Base-by-base conservation (phyloP, 2,113 vertebrate species). In the Sakesphorus luctuosus region DNA sequence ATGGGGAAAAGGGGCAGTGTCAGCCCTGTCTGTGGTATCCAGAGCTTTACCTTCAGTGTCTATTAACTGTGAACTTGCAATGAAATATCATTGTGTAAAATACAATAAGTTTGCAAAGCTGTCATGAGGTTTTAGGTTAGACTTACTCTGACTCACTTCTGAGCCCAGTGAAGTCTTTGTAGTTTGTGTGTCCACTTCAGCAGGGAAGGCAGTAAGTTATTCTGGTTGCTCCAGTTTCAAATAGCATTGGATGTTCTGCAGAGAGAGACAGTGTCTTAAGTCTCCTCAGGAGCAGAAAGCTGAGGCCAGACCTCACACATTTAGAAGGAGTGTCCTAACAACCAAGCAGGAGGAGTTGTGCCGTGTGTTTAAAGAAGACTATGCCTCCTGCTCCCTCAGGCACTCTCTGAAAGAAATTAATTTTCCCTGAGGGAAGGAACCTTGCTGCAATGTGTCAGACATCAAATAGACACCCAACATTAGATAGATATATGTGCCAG, bases 161-260 rank as follows among this genome's bases (percentile, higher is more conserved):
- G 55, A 96, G 74, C 52, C 56, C 43, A 52, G 33, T 33, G 87
- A 87, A 84, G 35, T 78, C 81, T 95, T 89, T 91, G 81, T 78
- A 89, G 38, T 55, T 18, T 46, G 38, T 46, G n/a, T 38, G 25
- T 31, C 73, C 17, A 29, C 69, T 78, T 87, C 81, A 69, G 72
- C 89, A 91, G 74, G 52, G 56, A 13, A 84, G 61, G 56, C 43
- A 56, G 56, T 35, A 81, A 91, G 43, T 81, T 89, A 75, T 38
- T 80, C 21, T 0, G 0, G 21, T 77, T 89, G 35, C 43, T 94
- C 55, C 47, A 71, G 29, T 76, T 93, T 91, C 84, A 95, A 91
- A 93, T 33, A 78, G 1, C 55, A 31, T 67, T 0, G 1, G 38
- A 61, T 63, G 26, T 63, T 96, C 91, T 84, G 47, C 76, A 87